Evolutionary conservation across 2,797 vertebrate species (phyloP), one percentile per base, ranked within the genome.

Genomic region (Hylomyscus alleni): DNA sequence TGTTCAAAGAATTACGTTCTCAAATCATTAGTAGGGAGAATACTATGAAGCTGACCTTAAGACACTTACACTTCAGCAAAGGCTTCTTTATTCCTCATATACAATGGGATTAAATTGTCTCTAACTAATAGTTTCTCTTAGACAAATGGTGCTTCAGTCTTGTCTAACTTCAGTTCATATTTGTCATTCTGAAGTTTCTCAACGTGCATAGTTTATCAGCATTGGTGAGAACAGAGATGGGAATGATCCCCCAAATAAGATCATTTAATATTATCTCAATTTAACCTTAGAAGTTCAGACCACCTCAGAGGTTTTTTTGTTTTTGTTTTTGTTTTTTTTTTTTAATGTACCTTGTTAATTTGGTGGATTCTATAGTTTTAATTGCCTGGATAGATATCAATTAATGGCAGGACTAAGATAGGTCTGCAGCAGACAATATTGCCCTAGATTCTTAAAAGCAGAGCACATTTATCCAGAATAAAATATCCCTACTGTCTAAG

Each of bases 361-460:
- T 93, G 31, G 26, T 84, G 50, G 52, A 65, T 81, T 20, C 17
- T 31, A 7, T 15, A 54, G 24, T 52, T 95, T 90, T 72, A 94
- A 89, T 77, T 89, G 44, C 58, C 37, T 91, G 58, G 37, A 13
- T 24, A 44, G 17, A 91, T 6, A 69, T 15, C 60, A 73, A 9
- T 54, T 65, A 84, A 89, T 56, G 40, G 22, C 56, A 60, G 6
- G 56, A 80, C 83, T 87, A 54, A 93, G 73, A 73, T 1, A 78
- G 60, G 26, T 47, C 81, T 82, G 11, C 37, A 90, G 40, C 52
- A 90, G 73, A 69, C 82, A 93, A 31, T 17, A 84, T 1, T 85
- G 81, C 3, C 65, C 52, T 85, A 52, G 72, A 90, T 81, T 89
- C 81, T 69, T 82, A 94, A 95, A 84, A 90, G 76, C 54, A 78